Conservation (phyloP, 2,888 invertebrate species). For the Periphyllus acericola region DNA sequence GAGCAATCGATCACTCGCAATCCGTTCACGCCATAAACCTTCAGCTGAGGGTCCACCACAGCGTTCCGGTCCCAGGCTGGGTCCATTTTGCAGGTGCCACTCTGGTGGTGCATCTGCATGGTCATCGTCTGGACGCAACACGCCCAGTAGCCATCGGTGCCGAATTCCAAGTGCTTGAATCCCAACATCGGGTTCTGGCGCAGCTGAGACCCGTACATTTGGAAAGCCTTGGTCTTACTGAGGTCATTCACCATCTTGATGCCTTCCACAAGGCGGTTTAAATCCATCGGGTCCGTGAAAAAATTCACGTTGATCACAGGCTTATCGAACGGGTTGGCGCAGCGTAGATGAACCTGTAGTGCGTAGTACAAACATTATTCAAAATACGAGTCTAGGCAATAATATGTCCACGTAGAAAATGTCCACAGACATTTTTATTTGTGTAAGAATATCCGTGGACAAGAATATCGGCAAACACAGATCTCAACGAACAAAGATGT, state of each 20-base stretch:
- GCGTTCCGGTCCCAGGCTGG: constrained; percentile 63
- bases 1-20: constrained; percentile 71
- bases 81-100: constrained; percentile 66
- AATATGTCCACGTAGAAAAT: too few relatives aligned
- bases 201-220: constrained; percentile 70
- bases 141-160: constrained; percentile 78
- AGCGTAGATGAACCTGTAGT: constrained; percentile 62
- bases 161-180: constrained; percentile 73
- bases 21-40: constrained; percentile 68
- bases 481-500: too few relatives aligned
- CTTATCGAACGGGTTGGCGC: constrained; percentile 63
- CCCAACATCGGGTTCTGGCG: constrained; percentile 74
- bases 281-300: constrained; percentile 63
- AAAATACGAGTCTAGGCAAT: too few relatives aligned
- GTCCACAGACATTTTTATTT: too few relatives aligned
- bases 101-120: constrained; percentile 77
- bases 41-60: constrained; percentile 66
- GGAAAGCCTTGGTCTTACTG: constrained; percentile 70
- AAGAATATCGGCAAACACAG: too few relatives aligned
- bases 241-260: constrained; percentile 70
- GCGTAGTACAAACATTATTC: too few relatives aligned
- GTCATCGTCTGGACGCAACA: constrained; percentile 78
- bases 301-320: constrained; percentile 64
- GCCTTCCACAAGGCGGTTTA: constrained; percentile 64
- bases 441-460: too few relatives aligned